phyloP scores from a whole-genome alignment of 2,113 vertebrate genomes.

The Pipa parva region DNA sequence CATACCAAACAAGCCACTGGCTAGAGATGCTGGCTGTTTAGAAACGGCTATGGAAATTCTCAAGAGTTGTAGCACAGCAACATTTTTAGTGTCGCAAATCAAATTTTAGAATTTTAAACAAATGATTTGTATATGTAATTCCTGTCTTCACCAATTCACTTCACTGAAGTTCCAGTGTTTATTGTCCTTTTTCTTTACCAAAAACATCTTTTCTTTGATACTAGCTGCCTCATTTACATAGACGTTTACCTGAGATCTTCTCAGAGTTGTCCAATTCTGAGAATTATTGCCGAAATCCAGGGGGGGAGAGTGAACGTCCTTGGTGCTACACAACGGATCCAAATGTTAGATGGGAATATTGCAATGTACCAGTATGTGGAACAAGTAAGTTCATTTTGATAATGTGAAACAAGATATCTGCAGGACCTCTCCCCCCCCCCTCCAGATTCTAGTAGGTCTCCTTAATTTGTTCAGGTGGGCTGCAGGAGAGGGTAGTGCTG shows the following conservation, averaged over 20 bases:
- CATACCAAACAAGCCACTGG: no score
- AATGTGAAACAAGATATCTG: no score
- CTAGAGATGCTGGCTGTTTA: no score
- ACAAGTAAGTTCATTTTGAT: conserved; percentile 48
- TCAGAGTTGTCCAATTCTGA: conserved; percentile 74
- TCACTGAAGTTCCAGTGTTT: background rate
- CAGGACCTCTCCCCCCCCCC: no score
- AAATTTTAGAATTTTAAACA: no score
- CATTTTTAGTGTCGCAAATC: no score
- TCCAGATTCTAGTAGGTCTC: background rate
- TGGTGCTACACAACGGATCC: conserved; percentile 81
- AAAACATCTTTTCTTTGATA: conserved; percentile 3
- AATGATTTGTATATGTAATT: no score
- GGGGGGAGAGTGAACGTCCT: conserved; percentile 74
- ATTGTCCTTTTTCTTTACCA: background rate
- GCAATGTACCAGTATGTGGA: conserved; percentile 67
- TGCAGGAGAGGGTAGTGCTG: background rate
- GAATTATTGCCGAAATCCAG: conserved; percentile 84
- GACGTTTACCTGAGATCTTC: conserved; percentile 71
- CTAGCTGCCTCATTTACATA: conserved; percentile 75
- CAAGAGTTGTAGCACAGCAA: no score
- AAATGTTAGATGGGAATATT: conserved; percentile 81
- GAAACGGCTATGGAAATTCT: no score
- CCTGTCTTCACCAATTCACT: no score
- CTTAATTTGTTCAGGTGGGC: background rate